These are phyloP conservation scores for Clinocottus analis DNA, from an alignment of 2,113 vertebrate species.

Conservation along the genomic window DNA sequence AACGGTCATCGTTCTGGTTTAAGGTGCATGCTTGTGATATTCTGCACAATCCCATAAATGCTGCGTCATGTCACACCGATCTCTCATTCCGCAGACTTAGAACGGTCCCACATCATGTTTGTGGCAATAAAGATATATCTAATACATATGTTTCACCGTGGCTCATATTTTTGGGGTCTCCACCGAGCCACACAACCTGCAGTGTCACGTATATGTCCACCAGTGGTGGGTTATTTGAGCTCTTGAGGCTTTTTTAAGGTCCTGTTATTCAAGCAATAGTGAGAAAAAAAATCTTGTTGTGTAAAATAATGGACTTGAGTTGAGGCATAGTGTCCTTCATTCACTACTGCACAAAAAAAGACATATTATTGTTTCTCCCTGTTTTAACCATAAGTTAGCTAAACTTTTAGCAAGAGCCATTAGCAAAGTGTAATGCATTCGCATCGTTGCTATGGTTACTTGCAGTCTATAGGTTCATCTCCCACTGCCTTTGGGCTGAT, in stretches of 20 bases:
- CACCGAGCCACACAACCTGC: not conserved
- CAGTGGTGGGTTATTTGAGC: not conserved
- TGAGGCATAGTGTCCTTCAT: not conserved
- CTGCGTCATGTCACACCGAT: conserved; percentile 34
- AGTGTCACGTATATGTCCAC: not conserved
- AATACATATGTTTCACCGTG: not conserved
- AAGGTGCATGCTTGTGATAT: conserved; percentile 35
- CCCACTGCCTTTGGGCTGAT: conserved; percentile 20
- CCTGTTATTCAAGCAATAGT: not conserved
- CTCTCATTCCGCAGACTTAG: conserved; percentile 3
- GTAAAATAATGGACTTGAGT: not conserved
- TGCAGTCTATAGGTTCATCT: conserved; percentile 16
- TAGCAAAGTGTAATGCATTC: not conserved
- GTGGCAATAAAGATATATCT: not conserved
- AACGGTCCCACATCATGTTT: not conserved
- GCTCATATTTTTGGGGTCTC: not conserved
- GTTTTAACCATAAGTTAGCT: not conserved
- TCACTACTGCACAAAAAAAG: not conserved
- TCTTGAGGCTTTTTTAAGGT: not conserved
- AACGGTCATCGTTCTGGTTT: conserved; percentile 33
- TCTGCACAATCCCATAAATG: conserved; percentile 17
- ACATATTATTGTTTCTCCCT: not conserved
- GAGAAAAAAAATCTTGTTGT: not conserved
- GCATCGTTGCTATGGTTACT: conserved; percentile 4
- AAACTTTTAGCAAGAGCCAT: not conserved